Conservation (phyloP, 2,797 vertebrate species). For the Muscicapa comitata region DNA sequence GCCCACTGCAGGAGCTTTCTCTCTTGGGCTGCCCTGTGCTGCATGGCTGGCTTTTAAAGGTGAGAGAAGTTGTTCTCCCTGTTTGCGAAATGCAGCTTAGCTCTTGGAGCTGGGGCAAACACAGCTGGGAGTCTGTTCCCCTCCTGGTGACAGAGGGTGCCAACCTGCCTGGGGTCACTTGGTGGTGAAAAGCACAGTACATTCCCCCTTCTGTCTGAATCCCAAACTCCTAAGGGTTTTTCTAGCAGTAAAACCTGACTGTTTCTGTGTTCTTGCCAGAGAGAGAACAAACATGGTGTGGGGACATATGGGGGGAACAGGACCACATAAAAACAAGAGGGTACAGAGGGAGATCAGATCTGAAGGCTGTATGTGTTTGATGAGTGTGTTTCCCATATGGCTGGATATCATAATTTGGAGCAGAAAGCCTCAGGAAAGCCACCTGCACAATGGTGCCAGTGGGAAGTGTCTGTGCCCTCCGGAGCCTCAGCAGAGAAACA, state of each 20-base stretch:
- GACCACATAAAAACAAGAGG: not conserved
- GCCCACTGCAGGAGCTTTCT: not conserved
- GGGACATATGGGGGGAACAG: not conserved
- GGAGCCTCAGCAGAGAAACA: not conserved
- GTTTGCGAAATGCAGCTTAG: not conserved
- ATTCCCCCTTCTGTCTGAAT: not conserved
- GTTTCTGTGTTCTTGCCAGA: not conserved
- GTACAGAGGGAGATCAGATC: not conserved
- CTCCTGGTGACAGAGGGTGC: not conserved
- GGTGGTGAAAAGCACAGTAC: not conserved
- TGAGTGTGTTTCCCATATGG: not conserved
- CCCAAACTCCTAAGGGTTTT: not conserved
- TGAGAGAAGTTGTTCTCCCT: not conserved
- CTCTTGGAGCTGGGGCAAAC: not conserved
- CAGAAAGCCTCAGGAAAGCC: not conserved
- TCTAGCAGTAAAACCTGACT: not conserved
- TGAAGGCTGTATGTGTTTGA: not conserved
- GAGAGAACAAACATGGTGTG: rapidly evolving
- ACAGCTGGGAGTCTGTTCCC: not conserved
- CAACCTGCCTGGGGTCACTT: not conserved
- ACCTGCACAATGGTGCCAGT: not conserved
- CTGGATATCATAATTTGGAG: not conserved
- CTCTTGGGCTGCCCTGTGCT: not conserved
- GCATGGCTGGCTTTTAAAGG: not conserved
- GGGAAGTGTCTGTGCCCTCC: not conserved